Percentiles rank a stretch among this genome's conserved stretches.
phyloP scores from a whole-genome alignment of 2,888 invertebrate species.

The Melanotus villosus region DNA sequence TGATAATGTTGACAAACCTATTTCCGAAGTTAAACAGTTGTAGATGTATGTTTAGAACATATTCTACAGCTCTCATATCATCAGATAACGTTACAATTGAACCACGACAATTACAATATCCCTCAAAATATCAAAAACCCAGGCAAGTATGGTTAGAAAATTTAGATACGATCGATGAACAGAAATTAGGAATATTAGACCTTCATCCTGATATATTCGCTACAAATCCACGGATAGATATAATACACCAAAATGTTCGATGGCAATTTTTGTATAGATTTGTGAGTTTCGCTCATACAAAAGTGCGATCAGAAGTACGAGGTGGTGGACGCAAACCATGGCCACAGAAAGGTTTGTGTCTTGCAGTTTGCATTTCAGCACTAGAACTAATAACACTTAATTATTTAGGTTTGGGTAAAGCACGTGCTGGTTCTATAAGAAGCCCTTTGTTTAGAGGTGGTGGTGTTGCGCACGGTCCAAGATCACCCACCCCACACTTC shows the following conservation, averaged over 20 bases:
- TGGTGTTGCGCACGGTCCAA: constrained; percentile 90
- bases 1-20: constrained; percentile 55
- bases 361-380: background rate
- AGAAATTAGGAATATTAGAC: constrained; percentile 87
- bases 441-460: constrained; percentile 91
- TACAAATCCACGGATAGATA: constrained; percentile 85
- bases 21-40: constrained; percentile 49
- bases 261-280: constrained; percentile 90
- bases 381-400: constrained; percentile 3
- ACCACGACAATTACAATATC: constrained; percentile 69
- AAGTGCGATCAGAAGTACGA: constrained; percentile 86
- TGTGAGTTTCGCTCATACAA: constrained; percentile 86
- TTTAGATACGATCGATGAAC: constrained; percentile 80
- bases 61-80: constrained; percentile 46
- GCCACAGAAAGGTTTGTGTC: constrained; percentile 93
- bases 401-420: constrained; percentile 75
- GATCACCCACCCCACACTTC: constrained; percentile 91
- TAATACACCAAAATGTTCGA: constrained; percentile 86
- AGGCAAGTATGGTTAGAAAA: constrained; percentile 92
- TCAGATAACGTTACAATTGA: constrained; percentile 21
- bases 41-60: constrained; percentile 42
- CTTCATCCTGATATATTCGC: constrained; percentile 93
- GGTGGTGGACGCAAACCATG: constrained; percentile 96
- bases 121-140: constrained; percentile 73
- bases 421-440: constrained; percentile 93